Base-by-base conservation (phyloP, 2,888 invertebrate species). In the Philonicus albiceps region DNA sequence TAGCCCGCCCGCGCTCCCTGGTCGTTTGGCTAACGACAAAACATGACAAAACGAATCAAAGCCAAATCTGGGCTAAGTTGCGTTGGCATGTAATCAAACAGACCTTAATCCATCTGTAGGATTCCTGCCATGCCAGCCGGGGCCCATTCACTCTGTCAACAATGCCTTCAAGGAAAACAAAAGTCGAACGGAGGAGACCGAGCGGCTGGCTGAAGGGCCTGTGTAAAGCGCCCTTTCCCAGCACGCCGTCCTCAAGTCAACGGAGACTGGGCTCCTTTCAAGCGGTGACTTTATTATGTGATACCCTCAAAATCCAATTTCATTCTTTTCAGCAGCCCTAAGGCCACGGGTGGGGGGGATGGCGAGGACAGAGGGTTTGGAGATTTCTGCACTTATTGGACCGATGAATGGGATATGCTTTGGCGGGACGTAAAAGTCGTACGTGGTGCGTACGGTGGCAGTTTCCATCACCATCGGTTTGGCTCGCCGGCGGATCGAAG, bases 71-170 rank as follows among this genome's bases (percentile, higher is more conserved):
- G 49, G 22, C 49, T 78, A 78, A 78, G 78, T 78, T 78, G 78
- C 49, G 78, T 78, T 49, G 78, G 78, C 78, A 78, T 78, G 78
- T 78, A 78, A 37, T 78, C 78, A 78, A 78, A 78, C 78, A 78
- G 30, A 49, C 78, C 78, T 43, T 78, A 78, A 78, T 78, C 78
- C 78, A 43, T 78, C 76, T 49, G 78, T 43, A 78, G 49, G 43
- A 78, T 78, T 78, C 78, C 30, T 49, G 64, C 49, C 49, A 78
- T 78, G 43, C 49, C 22, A 31, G 7, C 27, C 27, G 11, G 64
- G 27, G 27, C 49, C 49, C 16, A 43, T 49, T 78, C 49, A 27
- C 27, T 49, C 49, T 16, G 13, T 27, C 43, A 43, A 78, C 43
- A 43, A 78, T 30, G 22, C 27, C n/a, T 8, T 1, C 30, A 49